phyloP scores from a whole-genome alignment of 2,797 vertebrate species.

The Mallotus villosus region DNA sequence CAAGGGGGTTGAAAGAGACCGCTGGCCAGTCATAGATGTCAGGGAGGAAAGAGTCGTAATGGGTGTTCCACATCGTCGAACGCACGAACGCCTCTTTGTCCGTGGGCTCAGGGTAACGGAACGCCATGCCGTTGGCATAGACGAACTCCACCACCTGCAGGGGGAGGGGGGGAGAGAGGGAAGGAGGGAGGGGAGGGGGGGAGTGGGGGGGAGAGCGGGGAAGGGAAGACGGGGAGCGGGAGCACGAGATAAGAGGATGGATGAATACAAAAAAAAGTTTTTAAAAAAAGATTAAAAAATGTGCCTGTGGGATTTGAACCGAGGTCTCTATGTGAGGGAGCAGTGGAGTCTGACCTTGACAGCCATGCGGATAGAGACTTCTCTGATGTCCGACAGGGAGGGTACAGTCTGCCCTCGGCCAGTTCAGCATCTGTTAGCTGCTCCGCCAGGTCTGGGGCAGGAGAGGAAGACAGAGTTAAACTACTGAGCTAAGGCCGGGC shows the following conservation, averaged over 20 bases:
- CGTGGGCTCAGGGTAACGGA: slow-evolving; percentile 90
- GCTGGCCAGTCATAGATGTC: slow-evolving; percentile 92
- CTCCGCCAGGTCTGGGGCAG: slow-evolving; percentile 79
- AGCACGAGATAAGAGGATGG: no score
- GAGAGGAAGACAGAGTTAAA: slow-evolving; percentile 24
- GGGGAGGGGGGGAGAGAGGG: not conserved
- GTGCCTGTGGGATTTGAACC: not conserved
- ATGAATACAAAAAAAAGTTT: not conserved
- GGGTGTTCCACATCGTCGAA: slow-evolving; percentile 84
- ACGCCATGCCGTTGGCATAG: slow-evolving; percentile 93
- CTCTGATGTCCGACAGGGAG: slow-evolving; percentile 91
- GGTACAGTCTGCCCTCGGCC: slow-evolving; percentile 88
- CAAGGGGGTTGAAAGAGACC: slow-evolving; percentile 68
- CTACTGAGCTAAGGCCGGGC: not conserved
- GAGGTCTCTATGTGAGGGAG: not conserved
- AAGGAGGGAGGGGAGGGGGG: not conserved
- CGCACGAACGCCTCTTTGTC: slow-evolving; percentile 85
- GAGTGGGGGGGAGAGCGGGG: no score
- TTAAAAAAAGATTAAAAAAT: not conserved
- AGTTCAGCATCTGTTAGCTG: slow-evolving; percentile 88
- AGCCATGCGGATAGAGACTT: slow-evolving; percentile 92
- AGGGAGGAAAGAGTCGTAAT: slow-evolving; percentile 91
- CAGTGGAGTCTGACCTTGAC: slow-evolving; percentile 80
- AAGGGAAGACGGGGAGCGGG: no score
- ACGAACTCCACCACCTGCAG: slow-evolving; percentile 88